These are phyloP conservation scores for Pachliopta kotzebuea DNA, from an alignment of 2,888 invertebrate genomes.

Conservation along the genomic window DNA sequence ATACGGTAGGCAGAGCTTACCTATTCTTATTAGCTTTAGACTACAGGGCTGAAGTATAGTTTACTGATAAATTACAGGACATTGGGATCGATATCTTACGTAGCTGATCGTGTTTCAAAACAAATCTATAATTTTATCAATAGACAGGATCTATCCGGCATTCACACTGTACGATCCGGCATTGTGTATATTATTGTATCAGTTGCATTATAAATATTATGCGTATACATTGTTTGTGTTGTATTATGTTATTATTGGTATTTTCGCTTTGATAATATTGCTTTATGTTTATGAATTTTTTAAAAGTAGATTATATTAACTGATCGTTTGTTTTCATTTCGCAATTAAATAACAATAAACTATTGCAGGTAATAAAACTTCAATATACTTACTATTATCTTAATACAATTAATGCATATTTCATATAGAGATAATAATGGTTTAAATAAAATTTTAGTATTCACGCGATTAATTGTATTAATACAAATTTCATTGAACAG, in stretches of 20 bases:
- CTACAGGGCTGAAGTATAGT: neutral
- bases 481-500: no score
- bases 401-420: no score
- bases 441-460: no score
- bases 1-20: no score
- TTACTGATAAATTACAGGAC: slow-evolving; percentile 7
- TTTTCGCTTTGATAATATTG: slow-evolving; percentile 13
- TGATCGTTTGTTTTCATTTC: neutral
- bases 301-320: neutral
- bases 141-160: slow-evolving; percentile 22
- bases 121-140: slow-evolving; percentile 23
- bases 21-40: no score
- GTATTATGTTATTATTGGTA: slow-evolving; percentile 18
- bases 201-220: slow-evolving; percentile 19
- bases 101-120: slow-evolving; percentile 20
- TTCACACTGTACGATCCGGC: slow-evolving; percentile 11
- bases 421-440: no score
- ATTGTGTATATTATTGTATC: slow-evolving; percentile 13
- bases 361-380: no score
- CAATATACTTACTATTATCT: no score
- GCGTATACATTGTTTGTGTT: slow-evolving; percentile 15
- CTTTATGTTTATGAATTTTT: slow-evolving; percentile 15
- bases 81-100: slow-evolving; percentile 14
- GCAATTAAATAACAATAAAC: neutral
- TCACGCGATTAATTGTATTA: no score